Conservation (phyloP, 2,113 vertebrate genomes). For the Cichladusa arquata region DNA sequence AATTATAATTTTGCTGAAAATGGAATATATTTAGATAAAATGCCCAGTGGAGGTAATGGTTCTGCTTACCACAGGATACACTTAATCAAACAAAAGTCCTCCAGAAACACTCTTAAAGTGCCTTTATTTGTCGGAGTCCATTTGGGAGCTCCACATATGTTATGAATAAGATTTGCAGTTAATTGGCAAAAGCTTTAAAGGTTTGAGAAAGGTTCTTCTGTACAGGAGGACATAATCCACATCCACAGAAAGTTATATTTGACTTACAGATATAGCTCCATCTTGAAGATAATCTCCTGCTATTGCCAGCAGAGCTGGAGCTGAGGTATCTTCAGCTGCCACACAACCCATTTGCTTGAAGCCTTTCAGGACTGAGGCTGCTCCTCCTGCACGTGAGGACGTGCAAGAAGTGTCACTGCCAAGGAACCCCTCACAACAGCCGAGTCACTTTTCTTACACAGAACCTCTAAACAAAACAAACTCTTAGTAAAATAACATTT, state of each 20-base stretch:
- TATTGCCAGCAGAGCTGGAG: not conserved
- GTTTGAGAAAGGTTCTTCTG: not conserved
- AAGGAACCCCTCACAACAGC: not conserved
- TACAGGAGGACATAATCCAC: not conserved
- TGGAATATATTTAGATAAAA: not conserved
- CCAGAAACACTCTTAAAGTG: not conserved
- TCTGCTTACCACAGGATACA: not conserved
- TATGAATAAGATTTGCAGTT: not conserved
- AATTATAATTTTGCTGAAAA: not conserved
- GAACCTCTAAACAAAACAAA: constrained; percentile 35
- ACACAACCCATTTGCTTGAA: not conserved
- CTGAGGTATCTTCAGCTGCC: not conserved
- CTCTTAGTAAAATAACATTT: constrained; percentile 29
- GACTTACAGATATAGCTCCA: not conserved
- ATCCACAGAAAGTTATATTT: not conserved
- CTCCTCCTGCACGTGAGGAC: rapidly evolving
- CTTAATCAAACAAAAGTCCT: not conserved
- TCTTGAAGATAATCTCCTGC: not conserved
- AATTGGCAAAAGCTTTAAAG: not conserved
- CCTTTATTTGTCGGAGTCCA: not conserved
- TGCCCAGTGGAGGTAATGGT: not conserved
- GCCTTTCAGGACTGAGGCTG: not conserved
- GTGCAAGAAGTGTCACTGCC: not conserved
- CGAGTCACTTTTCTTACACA: constrained; percentile 2
- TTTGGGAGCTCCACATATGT: not conserved